These are phyloP conservation scores for Gonioctena quinquepunctata DNA, from an alignment of 1,140 invertebrate genomes.

Conservation along the genomic window DNA sequence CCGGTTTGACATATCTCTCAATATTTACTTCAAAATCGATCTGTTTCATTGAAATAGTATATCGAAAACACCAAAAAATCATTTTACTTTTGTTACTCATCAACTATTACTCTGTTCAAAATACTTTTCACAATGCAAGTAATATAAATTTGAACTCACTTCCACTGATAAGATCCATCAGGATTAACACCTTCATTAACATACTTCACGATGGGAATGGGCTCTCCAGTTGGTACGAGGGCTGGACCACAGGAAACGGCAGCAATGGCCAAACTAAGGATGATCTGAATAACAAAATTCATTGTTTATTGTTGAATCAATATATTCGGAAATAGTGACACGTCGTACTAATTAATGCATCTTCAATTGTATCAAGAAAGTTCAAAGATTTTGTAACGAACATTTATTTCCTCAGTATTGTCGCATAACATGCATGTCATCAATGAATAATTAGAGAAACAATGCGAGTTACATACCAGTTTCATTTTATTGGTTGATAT, in stretches of 20 bases:
- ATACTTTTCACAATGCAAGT: too few species aligned
- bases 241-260: not conserved
- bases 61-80: not conserved
- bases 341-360: too few species aligned
- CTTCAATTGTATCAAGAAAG: too few species aligned
- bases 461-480: too few species aligned
- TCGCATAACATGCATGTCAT: too few species aligned
- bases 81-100: too few species aligned
- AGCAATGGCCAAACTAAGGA: not conserved
- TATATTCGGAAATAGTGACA: too few species aligned
- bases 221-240: conserved; percentile 6
- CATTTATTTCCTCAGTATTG: too few species aligned
- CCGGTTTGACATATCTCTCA: not conserved
- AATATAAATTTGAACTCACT: conserved; percentile 12
- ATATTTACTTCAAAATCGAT: not conserved
- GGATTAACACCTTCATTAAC: conserved; percentile 28
- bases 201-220: conserved; percentile 22
- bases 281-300: not conserved
- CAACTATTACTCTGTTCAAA: not conserved
- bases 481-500: too few species aligned
- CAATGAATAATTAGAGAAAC: too few species aligned
- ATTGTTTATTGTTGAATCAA: too few species aligned
- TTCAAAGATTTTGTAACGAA: too few species aligned
- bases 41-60: not conserved
- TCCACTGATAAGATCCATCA: conserved; percentile 29